Conservation (phyloP, 2,113 vertebrate genomes). For the Charina bottae region DNA sequence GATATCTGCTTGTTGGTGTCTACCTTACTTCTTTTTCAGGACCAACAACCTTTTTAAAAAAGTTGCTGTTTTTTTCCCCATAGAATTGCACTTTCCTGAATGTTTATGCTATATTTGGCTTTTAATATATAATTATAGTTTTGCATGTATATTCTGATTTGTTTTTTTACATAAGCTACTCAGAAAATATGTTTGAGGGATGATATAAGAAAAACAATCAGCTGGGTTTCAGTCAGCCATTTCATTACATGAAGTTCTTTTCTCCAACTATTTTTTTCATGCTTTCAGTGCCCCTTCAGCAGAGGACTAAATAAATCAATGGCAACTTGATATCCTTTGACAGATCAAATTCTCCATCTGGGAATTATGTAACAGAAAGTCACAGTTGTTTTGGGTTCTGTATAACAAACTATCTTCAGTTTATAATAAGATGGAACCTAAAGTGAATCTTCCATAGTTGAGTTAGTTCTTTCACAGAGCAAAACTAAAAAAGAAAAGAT, state of each 20-base stretch:
- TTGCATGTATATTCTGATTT: not conserved
- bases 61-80: not conserved
- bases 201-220: not conserved
- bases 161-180: not conserved
- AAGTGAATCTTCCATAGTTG: not conserved
- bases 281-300: not conserved
- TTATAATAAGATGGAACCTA: not conserved
- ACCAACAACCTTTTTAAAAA: not conserved
- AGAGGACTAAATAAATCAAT: not conserved
- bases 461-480: not conserved
- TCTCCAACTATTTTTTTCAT: not conserved
- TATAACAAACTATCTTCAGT: not conserved
- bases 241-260: not conserved
- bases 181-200: not conserved
- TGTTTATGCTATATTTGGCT: not conserved
- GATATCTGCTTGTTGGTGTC: not conserved
- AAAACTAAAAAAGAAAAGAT: not conserved
- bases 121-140: not conserved
- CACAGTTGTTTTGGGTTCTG: not conserved
- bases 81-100: not conserved
- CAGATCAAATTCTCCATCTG: slow-evolving; percentile 7
- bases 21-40: not conserved
- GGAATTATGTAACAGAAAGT: slow-evolving; percentile 1
- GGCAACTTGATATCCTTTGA: not conserved
- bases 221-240: not conserved